Conservation (phyloP, 1,140 invertebrate genomes). For the Drosophila lacteicornis region DNA sequence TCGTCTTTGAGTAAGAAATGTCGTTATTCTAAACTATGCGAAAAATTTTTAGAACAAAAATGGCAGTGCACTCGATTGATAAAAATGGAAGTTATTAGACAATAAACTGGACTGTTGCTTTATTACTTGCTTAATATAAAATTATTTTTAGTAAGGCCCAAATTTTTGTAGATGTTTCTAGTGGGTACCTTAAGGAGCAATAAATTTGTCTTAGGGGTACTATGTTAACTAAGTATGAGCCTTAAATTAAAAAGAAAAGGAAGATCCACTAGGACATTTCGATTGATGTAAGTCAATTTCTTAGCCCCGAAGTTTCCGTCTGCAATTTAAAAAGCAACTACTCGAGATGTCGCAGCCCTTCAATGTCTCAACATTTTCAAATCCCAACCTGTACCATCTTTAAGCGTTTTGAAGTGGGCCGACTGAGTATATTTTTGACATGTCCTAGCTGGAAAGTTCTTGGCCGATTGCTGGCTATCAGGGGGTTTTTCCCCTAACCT, state of each 20-base stretch:
- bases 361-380: constrained; percentile 26
- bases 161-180: no score
- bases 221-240: background rate
- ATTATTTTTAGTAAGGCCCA: no score
- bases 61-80: no score
- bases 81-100: no score
- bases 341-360: constrained; percentile 38
- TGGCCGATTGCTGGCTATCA: constrained; percentile 6
- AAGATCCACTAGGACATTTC: background rate
- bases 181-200: no score
- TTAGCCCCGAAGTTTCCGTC: background rate
- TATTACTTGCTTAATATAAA: no score
- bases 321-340: constrained; percentile 11
- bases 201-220: no score
- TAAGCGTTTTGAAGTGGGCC: constrained; percentile 38
- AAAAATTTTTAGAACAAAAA: no score
- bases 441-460: constrained; percentile 37
- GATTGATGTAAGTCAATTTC: background rate
- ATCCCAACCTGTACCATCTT: constrained; percentile 28
- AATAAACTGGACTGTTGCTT: no score
- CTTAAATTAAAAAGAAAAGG: no score
- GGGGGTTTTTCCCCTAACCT: background rate
- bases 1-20: background rate
- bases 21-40: no score
- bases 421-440: constrained; percentile 46